A percentile compares a stretch with the other conserved stretches of the same genome.
phyloP scores from a whole-genome alignment of 2,797 vertebrate species.

The Eulemur coronatus region DNA sequence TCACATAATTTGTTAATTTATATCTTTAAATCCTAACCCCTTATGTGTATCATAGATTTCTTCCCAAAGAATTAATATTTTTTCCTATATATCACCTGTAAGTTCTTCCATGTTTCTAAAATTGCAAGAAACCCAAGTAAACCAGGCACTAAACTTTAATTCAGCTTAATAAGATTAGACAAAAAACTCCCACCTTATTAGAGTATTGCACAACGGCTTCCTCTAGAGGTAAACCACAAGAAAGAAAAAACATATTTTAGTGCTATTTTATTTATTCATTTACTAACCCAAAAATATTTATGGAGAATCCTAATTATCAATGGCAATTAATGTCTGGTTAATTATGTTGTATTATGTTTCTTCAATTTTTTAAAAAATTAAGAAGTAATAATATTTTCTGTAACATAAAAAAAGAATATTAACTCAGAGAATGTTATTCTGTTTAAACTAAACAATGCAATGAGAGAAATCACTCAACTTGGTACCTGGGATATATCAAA shows the following conservation, averaged over 20 bases:
- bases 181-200: background rate
- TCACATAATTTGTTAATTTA: background rate
- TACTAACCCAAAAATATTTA: background rate
- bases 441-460: background rate
- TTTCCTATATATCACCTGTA: background rate
- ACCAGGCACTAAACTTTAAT: background rate
- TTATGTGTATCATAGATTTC: background rate
- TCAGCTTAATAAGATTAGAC: background rate
- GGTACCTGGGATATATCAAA: background rate
- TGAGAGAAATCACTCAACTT: background rate
- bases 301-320: background rate
- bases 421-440: background rate
- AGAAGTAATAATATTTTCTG: background rate
- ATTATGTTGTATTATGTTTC: background rate
- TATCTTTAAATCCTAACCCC: background rate
- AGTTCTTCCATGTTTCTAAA: background rate
- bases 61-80: background rate
- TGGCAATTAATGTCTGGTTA: background rate
- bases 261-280: background rate
- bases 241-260: background rate
- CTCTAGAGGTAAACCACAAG: background rate
- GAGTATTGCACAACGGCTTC: background rate
- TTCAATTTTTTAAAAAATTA: background rate
- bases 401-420: background rate
- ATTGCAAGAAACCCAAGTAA: background rate